Percentiles rank a stretch among this genome's conserved stretches.
Evolutionary conservation across 2,888 invertebrate species (phyloP).

Genomic region (Tubiluchus corallicola): DNA sequence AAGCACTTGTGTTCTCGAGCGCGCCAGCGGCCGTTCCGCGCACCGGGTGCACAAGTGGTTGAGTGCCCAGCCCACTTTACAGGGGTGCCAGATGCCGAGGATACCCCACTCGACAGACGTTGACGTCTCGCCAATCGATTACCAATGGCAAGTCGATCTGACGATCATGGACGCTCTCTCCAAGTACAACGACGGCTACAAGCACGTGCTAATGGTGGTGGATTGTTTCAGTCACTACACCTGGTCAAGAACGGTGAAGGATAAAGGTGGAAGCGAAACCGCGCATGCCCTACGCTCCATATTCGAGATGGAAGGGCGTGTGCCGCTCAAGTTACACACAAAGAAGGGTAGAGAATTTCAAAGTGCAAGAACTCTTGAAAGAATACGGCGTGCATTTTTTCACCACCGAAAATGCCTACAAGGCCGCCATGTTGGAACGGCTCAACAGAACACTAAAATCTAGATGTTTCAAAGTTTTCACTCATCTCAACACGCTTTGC

Average conservation of each 20-base stretch:
- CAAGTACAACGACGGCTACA: slow-evolving; percentile 14
- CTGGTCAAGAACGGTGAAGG: slow-evolving; percentile 15
- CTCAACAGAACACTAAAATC: slow-evolving; percentile 15
- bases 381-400: slow-evolving; percentile 15
- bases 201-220: slow-evolving; percentile 16
- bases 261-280: slow-evolving; percentile 14
- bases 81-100: too few species aligned
- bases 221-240: slow-evolving; percentile 18
- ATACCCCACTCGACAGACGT: too few species aligned
- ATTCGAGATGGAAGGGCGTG: slow-evolving; percentile 9
- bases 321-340: slow-evolving; percentile 14
- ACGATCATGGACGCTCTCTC: slow-evolving; percentile 13
- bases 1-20: too few species aligned
- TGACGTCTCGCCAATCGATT: slow-evolving; percentile 16
- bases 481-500: neutral
- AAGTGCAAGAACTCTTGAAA: slow-evolving; percentile 12
- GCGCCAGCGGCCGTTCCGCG: too few species aligned
- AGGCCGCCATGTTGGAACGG: slow-evolving; percentile 21
- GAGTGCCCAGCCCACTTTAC: too few species aligned
- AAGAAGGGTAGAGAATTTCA: slow-evolving; percentile 14
- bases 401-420: slow-evolving; percentile 18
- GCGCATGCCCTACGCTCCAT: slow-evolving; percentile 13
- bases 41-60: too few species aligned
- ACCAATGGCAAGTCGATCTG: slow-evolving; percentile 17
- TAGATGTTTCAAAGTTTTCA: slow-evolving; percentile 10